Percentiles rank a stretch among this genome's conserved stretches.
These are phyloP conservation scores for Reticulitermes speratus DNA, from an alignment of 1,140 invertebrate species.

Conservation along the genomic window DNA sequence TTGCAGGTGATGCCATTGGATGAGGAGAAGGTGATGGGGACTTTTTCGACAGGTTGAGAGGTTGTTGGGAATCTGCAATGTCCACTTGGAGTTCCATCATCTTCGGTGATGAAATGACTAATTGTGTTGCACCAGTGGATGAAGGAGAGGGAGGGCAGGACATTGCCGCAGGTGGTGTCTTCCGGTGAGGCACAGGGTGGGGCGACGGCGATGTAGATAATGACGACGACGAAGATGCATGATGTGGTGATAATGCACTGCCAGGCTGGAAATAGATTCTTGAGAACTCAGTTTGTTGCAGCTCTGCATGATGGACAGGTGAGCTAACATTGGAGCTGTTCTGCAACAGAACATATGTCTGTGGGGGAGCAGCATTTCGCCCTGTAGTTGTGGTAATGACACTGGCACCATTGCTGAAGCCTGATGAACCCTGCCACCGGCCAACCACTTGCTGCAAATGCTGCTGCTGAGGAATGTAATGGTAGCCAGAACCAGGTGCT, in stretches of 20 bases:
- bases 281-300: constrained; percentile 30
- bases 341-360: neutral
- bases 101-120: constrained; percentile 47
- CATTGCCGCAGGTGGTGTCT: constrained; percentile 38
- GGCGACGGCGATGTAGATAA: constrained; percentile 35
- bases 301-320: constrained; percentile 39
- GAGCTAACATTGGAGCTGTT: constrained; percentile 35
- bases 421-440: constrained; percentile 30
- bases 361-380: neutral
- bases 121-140: constrained; percentile 45
- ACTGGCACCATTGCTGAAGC: constrained; percentile 33
- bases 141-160: constrained; percentile 53
- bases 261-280: constrained; percentile 30
- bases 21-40: constrained; percentile 74
- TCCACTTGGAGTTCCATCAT: constrained; percentile 78
- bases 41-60: constrained; percentile 85
- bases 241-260: constrained; percentile 23
- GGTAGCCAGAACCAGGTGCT: constrained; percentile 19
- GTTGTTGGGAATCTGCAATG: constrained; percentile 77
- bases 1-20: constrained; percentile 46
- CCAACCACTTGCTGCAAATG: constrained; percentile 23
- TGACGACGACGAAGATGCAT: constrained; percentile 32
- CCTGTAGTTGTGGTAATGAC: constrained; percentile 41
- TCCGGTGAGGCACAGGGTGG: constrained; percentile 31
- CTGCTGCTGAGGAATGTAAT: constrained; percentile 34